phyloP scores from a whole-genome alignment of 2,113 vertebrate genomes.

The Thamnaconus septentrionalis region DNA sequence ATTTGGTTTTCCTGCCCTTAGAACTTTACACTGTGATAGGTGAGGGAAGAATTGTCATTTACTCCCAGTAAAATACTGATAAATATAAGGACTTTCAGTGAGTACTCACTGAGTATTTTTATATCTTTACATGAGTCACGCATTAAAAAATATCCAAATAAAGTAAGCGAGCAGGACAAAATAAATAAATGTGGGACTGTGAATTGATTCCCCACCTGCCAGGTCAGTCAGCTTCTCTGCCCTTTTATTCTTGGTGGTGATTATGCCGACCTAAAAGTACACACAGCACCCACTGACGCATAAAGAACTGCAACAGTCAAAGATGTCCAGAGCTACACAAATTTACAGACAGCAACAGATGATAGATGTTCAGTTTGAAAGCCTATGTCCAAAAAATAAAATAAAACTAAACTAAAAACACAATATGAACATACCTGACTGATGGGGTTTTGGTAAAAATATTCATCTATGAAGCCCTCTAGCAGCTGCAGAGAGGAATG shows the following conservation, averaged over 20 bases:
- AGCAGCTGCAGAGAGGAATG: slow-evolving; percentile 77
- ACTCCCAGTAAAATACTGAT: too few relatives aligned
- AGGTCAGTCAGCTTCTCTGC: slow-evolving; percentile 97
- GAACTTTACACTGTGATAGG: too few relatives aligned
- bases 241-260: slow-evolving; percentile 93
- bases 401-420: background rate
- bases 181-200: too few relatives aligned
- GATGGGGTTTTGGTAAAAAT: slow-evolving; percentile 98
- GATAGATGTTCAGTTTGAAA: too few relatives aligned
- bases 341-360: background rate
- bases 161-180: too few relatives aligned
- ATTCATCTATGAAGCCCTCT: slow-evolving; percentile 94
- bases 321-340: background rate
- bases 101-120: too few relatives aligned
- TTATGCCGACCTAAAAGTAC: slow-evolving; percentile 85
- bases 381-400: too few relatives aligned
- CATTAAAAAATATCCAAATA: background rate
- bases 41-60: too few relatives aligned
- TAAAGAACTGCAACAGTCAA: background rate
- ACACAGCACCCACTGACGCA: background rate
- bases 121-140: too few relatives aligned
- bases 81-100: too few relatives aligned
- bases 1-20: too few relatives aligned
- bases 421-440: slow-evolving; percentile 85
- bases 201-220: slow-evolving; percentile 78